Evolutionary conservation across 1,140 invertebrate species (phyloP), one percentile per base, ranked within the genome.

Genomic region (Phenacoccus solenopsis): DNA sequence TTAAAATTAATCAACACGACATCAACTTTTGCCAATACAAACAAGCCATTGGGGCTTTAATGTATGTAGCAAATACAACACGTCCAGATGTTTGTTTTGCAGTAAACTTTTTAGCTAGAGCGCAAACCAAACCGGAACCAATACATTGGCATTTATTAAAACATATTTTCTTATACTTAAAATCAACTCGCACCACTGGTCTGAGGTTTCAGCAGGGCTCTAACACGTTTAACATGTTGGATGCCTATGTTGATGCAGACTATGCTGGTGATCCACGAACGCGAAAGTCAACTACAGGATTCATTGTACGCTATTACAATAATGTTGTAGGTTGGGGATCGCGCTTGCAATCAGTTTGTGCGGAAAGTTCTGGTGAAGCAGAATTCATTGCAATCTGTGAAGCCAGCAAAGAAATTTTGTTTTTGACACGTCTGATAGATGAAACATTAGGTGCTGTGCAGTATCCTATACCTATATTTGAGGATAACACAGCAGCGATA

Each of bases 81-180:
- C 67, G 78, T 27, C 78, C 77, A 24, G 79, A 80, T 71, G 74
- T 80, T 9, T 64, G 74, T 0, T 80, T 73, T 71, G 73, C 77
- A 20, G 76, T 81, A 0, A 74, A 69, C 24, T 67, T 70, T 22
- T 57, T 76, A 4, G 73, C 71, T 25, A 69, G 75, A 68, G 57
- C 30, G 20, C 13, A 71, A 1, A 35, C 71, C 24, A 71, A 72
- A 20, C 67, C 68, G 25, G 22, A n/a, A 27, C 3, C 1, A 21
- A 16, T 49, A 1, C 64, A 71, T 28, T 27, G 35, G 71, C 13
- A 1, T 1, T 10, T 24, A 28, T 74, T 73, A 1, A 77, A 78
- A 69, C 68, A 73, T 20, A 72, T 80, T 0, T 70, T 78, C 7
- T 67, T 74, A 20, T 79, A 79, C 61, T 67, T 80, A 3, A 75